Evolutionary conservation across 64 coral and sea anemone genomes (phyloP).

Genomic region (Hydrozoanthus tunicans): DNA sequence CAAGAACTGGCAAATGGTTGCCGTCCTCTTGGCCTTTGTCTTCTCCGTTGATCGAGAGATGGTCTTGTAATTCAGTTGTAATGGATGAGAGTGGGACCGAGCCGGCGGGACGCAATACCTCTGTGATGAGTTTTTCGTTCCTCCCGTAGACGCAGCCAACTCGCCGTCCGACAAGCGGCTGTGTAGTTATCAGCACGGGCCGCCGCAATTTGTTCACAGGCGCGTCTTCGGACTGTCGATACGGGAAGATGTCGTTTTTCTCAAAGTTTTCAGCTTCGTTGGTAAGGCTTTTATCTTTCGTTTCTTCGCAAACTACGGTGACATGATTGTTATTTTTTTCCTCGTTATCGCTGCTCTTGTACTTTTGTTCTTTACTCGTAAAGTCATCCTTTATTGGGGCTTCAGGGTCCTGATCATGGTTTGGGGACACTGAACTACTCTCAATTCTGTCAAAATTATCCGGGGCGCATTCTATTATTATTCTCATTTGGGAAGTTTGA

Average conservation of each 20-base stretch:
- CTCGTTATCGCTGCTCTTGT: neutral
- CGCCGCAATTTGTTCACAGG: conserved; percentile 21
- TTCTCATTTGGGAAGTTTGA: neutral
- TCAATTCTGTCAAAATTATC: neutral
- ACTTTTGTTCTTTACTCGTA: neutral
- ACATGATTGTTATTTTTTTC: neutral
- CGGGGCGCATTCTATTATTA: neutral
- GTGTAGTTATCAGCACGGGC: neutral
- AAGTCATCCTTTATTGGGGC: neutral
- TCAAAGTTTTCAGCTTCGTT: neutral
- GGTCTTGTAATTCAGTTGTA: neutral
- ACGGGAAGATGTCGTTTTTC: neutral
- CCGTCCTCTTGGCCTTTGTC: neutral
- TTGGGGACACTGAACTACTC: neutral
- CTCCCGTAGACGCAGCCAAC: conserved; percentile 16
- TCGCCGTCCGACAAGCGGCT: conserved; percentile 1
- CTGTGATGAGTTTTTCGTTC: neutral
- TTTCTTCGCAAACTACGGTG: neutral
- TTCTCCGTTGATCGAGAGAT: neutral
- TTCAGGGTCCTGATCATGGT: neutral
- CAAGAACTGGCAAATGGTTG: conserved; percentile 1
- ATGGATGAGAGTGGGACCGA: neutral
- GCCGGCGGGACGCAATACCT: neutral
- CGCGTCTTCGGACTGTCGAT: neutral
- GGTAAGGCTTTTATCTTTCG: neutral